Evolutionary conservation across 2,888 invertebrate species (phyloP).

Genomic region (Steinernema carpocapsae): DNA sequence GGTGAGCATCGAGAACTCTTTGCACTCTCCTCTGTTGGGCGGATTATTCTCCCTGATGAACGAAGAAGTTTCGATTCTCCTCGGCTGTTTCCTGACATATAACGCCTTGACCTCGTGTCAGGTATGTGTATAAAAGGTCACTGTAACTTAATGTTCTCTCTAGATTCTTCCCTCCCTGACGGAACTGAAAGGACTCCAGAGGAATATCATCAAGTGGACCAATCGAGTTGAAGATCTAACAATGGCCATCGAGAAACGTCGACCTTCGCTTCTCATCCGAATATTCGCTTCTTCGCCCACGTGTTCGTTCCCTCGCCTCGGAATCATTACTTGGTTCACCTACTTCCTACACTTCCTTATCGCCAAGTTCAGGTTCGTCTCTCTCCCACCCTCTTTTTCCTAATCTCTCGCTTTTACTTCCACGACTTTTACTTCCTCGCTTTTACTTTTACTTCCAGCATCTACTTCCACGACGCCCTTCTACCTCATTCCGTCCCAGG

Average conservation of each 20-base stretch:
- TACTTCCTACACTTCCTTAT: slow-evolving; percentile 12
- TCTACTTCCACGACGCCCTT: slow-evolving; percentile 28
- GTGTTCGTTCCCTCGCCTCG: neutral
- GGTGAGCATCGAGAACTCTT: neutral
- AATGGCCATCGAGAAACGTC: slow-evolving; percentile 2
- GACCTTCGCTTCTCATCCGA: neutral
- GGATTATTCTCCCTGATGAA: slow-evolving; percentile 9
- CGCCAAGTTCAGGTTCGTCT: slow-evolving; percentile 15
- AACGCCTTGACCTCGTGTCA: neutral
- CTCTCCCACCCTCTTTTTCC: neutral
- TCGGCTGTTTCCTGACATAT: slow-evolving; percentile 7
- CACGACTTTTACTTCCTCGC: neutral
- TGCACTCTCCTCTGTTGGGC: slow-evolving; percentile 3
- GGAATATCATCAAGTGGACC: slow-evolving; percentile 1
- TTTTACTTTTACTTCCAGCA: neutral
- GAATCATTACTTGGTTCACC: neutral
- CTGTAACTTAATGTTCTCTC: neutral
- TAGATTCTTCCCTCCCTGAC: slow-evolving; percentile 2
- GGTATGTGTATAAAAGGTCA: neutral
- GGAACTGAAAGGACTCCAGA: neutral
- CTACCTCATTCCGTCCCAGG: neutral
- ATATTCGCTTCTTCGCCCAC: slow-evolving; percentile 1
- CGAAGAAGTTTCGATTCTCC: slow-evolving; percentile 25
- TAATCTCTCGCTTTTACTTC: slow-evolving; percentile 1
- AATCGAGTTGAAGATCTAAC: neutral